phyloP scores from a whole-genome alignment of 2,888 invertebrate genomes.

The Pimpla rufipes region DNA sequence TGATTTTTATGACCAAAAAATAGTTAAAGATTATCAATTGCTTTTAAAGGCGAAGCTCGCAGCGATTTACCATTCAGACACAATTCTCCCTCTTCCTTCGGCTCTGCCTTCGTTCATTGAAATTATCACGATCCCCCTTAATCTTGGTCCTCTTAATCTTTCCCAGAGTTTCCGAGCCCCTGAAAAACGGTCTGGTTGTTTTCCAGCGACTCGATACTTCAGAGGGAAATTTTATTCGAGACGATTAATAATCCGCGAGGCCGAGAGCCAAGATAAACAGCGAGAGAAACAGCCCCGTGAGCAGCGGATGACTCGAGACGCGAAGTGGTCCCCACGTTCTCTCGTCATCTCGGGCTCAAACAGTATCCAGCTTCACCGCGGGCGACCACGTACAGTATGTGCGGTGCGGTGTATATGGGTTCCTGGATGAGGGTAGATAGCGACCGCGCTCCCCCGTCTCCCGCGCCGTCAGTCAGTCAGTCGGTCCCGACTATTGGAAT shows the following conservation, averaged over 20 bases:
- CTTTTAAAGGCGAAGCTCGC: too few relatives aligned
- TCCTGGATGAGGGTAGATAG: constrained; percentile 40
- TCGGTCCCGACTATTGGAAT: constrained; percentile 48
- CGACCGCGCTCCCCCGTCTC: constrained; percentile 17
- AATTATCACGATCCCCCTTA: too few relatives aligned
- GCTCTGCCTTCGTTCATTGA: too few relatives aligned
- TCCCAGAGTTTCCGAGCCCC: too few relatives aligned
- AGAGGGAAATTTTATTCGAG: not conserved
- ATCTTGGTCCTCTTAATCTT: too few relatives aligned
- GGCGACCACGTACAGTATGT: constrained; percentile 49
- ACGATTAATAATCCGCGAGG: constrained; percentile 1
- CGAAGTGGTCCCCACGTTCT: constrained; percentile 20
- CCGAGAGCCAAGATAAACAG: not conserved
- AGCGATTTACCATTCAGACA: too few relatives aligned
- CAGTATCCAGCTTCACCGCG: constrained; percentile 39
- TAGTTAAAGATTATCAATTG: too few relatives aligned
- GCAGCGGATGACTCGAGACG: constrained; percentile 11
- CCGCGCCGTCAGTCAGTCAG: not conserved
- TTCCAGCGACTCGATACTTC: not conserved
- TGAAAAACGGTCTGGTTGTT: too few relatives aligned
- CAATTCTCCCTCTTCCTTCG: too few relatives aligned
- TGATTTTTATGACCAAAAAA: too few relatives aligned
- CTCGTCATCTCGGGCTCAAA: constrained; percentile 46
- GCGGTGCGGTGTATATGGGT: constrained; percentile 20
- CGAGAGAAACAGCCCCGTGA: constrained; percentile 4